Conservation (phyloP, 2,888 invertebrate genomes). For the Clitarchus hookeri region DNA sequence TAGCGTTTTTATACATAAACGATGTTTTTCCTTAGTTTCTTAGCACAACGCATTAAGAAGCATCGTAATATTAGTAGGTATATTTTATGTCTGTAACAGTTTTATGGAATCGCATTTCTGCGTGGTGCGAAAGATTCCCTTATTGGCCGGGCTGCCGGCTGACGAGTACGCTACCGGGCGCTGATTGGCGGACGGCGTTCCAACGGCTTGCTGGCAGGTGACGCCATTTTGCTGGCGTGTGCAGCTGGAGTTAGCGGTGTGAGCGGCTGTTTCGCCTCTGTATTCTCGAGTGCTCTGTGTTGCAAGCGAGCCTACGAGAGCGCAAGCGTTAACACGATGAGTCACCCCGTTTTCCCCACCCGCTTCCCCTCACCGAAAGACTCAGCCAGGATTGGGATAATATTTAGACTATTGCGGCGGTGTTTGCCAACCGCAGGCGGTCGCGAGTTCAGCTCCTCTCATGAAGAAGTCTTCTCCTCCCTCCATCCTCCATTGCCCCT, state of each 20-base stretch:
- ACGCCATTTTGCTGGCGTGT: too few species aligned
- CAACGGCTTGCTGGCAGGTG: neutral
- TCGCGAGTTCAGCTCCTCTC: constrained; percentile 10
- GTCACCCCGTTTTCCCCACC: neutral
- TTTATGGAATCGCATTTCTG: neutral
- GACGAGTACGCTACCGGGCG: too few species aligned
- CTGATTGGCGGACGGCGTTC: too few species aligned
- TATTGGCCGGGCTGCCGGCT: too few species aligned
- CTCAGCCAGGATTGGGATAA: constrained; percentile 10
- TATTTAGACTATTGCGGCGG: constrained; percentile 18
- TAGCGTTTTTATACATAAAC: too few species aligned
- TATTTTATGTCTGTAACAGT: too few species aligned
- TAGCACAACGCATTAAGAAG: too few species aligned
- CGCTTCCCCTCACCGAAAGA: neutral
- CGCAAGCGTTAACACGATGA: neutral
- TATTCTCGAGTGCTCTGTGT: neutral
- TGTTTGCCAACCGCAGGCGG: constrained; percentile 22
- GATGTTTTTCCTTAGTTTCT: too few species aligned
- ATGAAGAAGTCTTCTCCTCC: neutral
- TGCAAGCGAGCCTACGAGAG: neutral
- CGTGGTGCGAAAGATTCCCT: neutral
- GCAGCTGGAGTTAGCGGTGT: too few species aligned
- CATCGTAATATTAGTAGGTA: too few species aligned
- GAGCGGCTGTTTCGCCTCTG: too few species aligned
- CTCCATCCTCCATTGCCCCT: neutral